These are phyloP conservation scores for Synodontis membranacea DNA, from an alignment of 2,113 vertebrate genomes.

Conservation along the genomic window DNA sequence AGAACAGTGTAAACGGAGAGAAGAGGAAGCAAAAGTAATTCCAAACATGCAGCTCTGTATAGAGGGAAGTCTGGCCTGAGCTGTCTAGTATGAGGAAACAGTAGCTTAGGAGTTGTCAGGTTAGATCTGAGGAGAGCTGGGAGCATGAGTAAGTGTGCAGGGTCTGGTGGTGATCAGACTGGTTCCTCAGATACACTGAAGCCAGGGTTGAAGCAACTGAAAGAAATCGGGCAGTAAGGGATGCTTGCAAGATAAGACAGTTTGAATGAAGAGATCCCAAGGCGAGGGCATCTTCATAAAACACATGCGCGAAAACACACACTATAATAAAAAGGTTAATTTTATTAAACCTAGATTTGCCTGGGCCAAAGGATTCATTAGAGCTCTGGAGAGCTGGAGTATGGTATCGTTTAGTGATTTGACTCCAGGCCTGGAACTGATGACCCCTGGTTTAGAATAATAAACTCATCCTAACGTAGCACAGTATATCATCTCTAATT, in stretches of 20 bases:
- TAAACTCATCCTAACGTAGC: background rate
- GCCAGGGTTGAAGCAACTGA: background rate
- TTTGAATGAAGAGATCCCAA: constrained; percentile 61
- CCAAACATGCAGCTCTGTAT: constrained; percentile 61
- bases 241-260: constrained; percentile 66
- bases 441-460: background rate
- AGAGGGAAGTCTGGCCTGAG: constrained; percentile 79
- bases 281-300: constrained; percentile 37
- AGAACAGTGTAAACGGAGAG: background rate
- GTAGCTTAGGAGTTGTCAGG: constrained; percentile 85
- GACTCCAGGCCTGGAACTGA: background rate
- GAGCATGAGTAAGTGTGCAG: constrained; percentile 27
- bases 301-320: constrained; percentile 5
- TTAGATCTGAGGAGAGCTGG: constrained; percentile 74
- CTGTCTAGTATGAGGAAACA: constrained; percentile 82
- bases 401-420: background rate
- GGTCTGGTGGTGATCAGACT: constrained; percentile 32
- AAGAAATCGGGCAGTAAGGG: constrained; percentile 48
- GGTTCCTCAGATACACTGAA: constrained; percentile 53
- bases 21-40: constrained; percentile 15
- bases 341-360: constrained; percentile 2
- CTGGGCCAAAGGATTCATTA: background rate
- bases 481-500: background rate
- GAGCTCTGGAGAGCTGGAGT: background rate
- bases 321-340: constrained; percentile 1